Evolutionary conservation across 2,797 vertebrate genomes (phyloP).

Genomic region (Poecilia picta): DNA sequence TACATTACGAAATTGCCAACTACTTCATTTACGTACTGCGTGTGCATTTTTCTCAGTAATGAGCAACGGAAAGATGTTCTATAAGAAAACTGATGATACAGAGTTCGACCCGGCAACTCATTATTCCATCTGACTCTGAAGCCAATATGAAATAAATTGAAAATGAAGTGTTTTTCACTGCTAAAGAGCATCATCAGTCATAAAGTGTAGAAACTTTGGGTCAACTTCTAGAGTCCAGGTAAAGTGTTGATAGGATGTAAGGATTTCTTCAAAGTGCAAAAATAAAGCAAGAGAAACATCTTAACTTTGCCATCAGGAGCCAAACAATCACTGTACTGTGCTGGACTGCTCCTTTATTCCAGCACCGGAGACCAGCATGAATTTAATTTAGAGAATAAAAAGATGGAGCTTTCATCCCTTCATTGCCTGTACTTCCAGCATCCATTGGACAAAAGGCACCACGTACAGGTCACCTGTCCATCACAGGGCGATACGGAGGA

Average conservation of each 20-base stretch:
- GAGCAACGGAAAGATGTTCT: neutral
- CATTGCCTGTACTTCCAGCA: too few relatives aligned
- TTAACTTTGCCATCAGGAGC: neutral
- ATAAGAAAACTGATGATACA: neutral
- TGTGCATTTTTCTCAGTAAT: neutral
- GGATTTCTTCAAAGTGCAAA: neutral
- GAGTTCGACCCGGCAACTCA: neutral
- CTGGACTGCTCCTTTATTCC: too few relatives aligned
- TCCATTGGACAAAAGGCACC: too few relatives aligned
- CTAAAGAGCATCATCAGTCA: neutral
- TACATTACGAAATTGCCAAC: neutral
- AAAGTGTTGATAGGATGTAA: neutral
- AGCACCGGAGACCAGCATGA: too few relatives aligned
- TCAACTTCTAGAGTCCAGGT: neutral
- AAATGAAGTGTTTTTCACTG: neutral
- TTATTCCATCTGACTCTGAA: neutral
- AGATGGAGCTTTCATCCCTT: too few relatives aligned
- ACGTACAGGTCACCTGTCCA: neutral
- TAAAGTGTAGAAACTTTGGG: neutral
- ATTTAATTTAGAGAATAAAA: too few relatives aligned
- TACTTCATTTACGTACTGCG: neutral
- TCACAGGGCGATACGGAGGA: neutral
- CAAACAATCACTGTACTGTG: too few relatives aligned
- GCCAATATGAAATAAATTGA: neutral
- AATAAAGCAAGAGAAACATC: neutral